phyloP scores from a whole-genome alignment of 2,113 vertebrate genomes.

The Hemiscyllium ocellatum region DNA sequence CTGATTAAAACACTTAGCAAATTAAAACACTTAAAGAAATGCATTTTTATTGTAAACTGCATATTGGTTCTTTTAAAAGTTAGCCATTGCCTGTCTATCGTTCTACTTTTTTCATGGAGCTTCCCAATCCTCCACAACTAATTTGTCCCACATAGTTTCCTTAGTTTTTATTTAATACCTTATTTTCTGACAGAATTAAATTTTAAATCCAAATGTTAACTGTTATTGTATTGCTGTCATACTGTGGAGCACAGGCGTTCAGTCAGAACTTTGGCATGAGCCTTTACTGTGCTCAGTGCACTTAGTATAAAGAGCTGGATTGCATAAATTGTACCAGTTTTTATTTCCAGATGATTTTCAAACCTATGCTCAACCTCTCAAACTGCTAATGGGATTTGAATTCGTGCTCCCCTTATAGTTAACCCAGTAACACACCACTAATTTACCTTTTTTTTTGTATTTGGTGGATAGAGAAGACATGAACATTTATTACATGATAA shows the following conservation, averaged over 20 bases:
- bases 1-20: too few relatives aligned
- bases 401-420: not conserved
- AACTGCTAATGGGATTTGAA: not conserved
- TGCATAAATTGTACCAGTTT: not conserved
- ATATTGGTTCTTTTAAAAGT: too few relatives aligned
- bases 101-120: too few relatives aligned
- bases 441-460: not conserved
- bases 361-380: not conserved
- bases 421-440: not conserved
- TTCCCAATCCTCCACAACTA: too few relatives aligned
- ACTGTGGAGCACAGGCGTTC: not conserved
- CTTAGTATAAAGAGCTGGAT: not conserved
- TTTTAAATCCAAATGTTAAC: too few relatives aligned
- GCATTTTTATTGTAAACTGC: too few relatives aligned
- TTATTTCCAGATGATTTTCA: not conserved
- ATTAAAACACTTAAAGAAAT: too few relatives aligned
- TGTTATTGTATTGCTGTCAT: too few relatives aligned
- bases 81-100: too few relatives aligned
- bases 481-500: not conserved
- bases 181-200: too few relatives aligned
- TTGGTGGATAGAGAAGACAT: not conserved
- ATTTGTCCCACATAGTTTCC: too few relatives aligned
- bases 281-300: not conserved
- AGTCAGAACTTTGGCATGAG: not conserved
- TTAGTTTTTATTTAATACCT: too few relatives aligned